Base-by-base conservation (phyloP, 2,888 invertebrate species). In the Apamea monoglypha region DNA sequence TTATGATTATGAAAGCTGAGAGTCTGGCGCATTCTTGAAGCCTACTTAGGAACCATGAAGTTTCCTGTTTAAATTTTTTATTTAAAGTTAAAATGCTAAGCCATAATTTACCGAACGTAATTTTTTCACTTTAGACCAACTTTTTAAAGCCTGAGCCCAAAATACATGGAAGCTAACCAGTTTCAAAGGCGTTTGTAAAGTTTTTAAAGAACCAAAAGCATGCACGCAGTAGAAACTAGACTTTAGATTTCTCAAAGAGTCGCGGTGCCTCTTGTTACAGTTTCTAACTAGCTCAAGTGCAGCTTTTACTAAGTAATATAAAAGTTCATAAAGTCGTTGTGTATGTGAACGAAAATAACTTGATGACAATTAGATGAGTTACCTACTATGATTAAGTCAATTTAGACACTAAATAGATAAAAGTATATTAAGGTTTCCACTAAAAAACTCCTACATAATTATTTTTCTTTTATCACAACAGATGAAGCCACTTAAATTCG, bases 141-240 rank as follows among this genome's bases (percentile, higher is more conserved):
- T n/a, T n/a, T n/a, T n/a, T n/a, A n/a, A n/a, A n/a, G n/a, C n/a
- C n/a, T n/a, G n/a, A n/a, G n/a, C n/a, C n/a, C n/a, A n/a, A n/a
- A n/a, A n/a, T n/a, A n/a, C n/a, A n/a, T n/a, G n/a, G n/a, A n/a
- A n/a, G 8, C n/a, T 4, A 25, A 66, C 25, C 18, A 79, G 56
- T 64, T 21, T 61, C 68, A 75, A 64, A 82, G 47, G 25, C 47
- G 32, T 50, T 64, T 56, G 68, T 56, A 47, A 82, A 75, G 56
- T 12, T 75, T 56, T 56, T 50, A 21, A 47, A 63, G 47, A 50
- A 40, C n/a, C 18, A 1, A 81, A 81, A 81, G 68, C 50, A 74
- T 36, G 5, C 40, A 63, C 6, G 29, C 4, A 66, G 53, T 25
- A 36, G 25, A 21, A 59, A 50, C 7, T 40, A 50, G 16, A 80